Conservation (phyloP, 1,140 invertebrate species). For the Danaus plexippus region DNA sequence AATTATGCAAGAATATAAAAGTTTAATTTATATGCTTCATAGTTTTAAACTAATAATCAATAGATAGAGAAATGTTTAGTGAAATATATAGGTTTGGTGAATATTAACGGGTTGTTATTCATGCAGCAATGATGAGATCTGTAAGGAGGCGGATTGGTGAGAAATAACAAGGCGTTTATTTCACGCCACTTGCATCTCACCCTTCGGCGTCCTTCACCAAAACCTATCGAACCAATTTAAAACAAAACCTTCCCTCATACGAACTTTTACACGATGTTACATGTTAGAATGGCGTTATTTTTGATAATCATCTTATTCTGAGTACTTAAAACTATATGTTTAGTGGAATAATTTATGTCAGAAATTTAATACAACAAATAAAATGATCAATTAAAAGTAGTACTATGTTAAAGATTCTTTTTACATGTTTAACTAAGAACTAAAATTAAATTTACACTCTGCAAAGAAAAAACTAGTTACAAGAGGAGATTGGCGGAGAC, state of each 20-base stretch:
- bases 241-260: conserved; percentile 2
- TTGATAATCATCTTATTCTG: no score
- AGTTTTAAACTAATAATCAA: conserved; percentile 1
- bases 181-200: conserved; percentile 33
- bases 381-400: no score
- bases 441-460: conserved; percentile 69
- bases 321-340: no score
- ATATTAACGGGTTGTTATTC: conserved; percentile 10
- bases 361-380: no score
- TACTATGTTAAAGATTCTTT: no score
- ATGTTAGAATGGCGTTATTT: background rate
- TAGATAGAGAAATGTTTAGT: background rate
- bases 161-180: conserved; percentile 28
- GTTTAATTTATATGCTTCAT: background rate
- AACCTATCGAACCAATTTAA: conserved; percentile 12
- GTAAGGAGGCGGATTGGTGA: conserved; percentile 6
- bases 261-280: conserved; percentile 1
- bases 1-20: no score
- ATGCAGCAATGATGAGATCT: conserved; percentile 16
- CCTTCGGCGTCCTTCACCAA: conserved; percentile 7
- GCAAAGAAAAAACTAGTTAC: conserved; percentile 69
- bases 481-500: conserved; percentile 68
- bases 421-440: conserved; percentile 55
- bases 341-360: no score
- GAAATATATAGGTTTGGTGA: background rate